Evolutionary conservation across 2,888 invertebrate genomes (phyloP), one percentile per base, ranked within the genome.

Genomic region (Chalcosyrphus nemorum): DNA sequence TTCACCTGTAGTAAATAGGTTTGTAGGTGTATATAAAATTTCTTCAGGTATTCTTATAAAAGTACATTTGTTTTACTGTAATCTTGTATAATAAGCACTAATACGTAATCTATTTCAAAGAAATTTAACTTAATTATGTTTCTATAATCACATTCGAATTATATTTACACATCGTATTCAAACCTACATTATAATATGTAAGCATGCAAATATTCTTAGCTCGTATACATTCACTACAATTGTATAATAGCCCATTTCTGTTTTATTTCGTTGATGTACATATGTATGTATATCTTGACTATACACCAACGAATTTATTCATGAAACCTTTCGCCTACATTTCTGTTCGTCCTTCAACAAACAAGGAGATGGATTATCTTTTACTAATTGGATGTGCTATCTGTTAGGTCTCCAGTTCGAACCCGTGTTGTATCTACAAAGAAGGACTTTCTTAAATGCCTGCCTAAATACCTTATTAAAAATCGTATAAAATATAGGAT

Each of bases 401-500:
- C 94, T 93, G 84, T 92, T 92, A 32, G 93, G 93, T 52, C 93
- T 90, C 94, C 94, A 94, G 32, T 87, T 88, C 15, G 93, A 90
- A 54, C 91, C 91, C 85, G 93, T 94, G 86, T 93, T 93, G 90
- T 96, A 96, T 87, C 94, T 93, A 91, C 97, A 97, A 74, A 95
- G 91, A 72, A 97, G 91, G 7, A 97, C 96, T 91, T 96, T 96
- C 89, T 97, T 96, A 91, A 97, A 97, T 0, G 97, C 97, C 89
- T 97, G 96, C 45, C 98, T 93, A 92, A 98, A 98, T 76, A 97
- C 96, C 90, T 97, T 97, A 92, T 98, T 98, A 92, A 98, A 98
- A 88, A 98, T 97, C 21, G 98, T 98, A 91, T 98, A 98, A 92
- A 98, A 98, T 88, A 98, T 96, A 0, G 98, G 98, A 92, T 98